These are phyloP conservation scores for Delphinapterus leucas DNA, from an alignment of 2,113 vertebrate species.

Conservation along the genomic window DNA sequence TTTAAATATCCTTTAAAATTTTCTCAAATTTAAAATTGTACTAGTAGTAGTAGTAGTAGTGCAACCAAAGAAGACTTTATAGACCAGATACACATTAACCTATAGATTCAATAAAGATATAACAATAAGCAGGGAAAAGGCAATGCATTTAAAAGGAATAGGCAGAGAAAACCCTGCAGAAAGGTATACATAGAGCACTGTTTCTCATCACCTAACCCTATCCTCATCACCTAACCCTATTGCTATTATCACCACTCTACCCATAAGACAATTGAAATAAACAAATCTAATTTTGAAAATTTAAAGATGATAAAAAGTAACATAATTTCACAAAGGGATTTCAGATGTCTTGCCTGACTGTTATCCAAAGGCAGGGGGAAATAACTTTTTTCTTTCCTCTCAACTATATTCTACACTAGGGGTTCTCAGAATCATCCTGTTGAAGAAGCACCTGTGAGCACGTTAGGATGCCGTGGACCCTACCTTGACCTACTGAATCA, in stretches of 20 bases:
- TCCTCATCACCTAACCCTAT: background rate
- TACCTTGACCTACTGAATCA: background rate
- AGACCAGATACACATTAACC: background rate
- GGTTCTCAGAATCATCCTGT: background rate
- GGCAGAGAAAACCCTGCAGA: background rate
- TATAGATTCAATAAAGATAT: background rate
- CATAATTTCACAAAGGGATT: background rate
- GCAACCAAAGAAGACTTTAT: background rate
- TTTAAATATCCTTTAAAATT: background rate
- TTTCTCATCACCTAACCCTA: background rate
- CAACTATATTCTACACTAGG: background rate
- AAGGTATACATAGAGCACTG: background rate
- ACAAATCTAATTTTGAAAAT: background rate
- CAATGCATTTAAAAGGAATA: background rate
- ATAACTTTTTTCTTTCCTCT: background rate
- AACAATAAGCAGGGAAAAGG: background rate
- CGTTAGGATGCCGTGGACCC: accelerated
- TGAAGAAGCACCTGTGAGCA: background rate
- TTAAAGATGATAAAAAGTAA: background rate
- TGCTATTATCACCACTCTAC: background rate
- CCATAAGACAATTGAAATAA: background rate
- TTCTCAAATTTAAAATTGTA: background rate
- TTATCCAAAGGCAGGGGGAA: background rate
- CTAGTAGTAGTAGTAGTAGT: background rate
- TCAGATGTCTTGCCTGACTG: background rate